Conservation (phyloP, 2,113 vertebrate species). For the Columba janthina region DNA sequence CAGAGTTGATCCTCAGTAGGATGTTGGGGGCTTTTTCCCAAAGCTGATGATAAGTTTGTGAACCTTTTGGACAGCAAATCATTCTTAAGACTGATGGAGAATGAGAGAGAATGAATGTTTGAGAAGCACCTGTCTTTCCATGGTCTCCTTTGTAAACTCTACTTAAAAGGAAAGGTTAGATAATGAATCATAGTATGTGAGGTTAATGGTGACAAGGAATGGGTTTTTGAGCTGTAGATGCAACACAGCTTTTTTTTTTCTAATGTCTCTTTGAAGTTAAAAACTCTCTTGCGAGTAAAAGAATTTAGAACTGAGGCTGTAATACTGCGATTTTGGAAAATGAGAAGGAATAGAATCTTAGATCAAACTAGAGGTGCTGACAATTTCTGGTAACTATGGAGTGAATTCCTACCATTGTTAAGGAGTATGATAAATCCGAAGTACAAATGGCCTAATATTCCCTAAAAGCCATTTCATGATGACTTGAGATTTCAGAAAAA, state of each 20-base stretch:
- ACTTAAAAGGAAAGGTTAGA: not conserved
- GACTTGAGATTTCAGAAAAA: not conserved
- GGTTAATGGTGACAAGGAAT: not conserved
- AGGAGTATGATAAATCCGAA: not conserved
- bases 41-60: not conserved
- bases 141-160: not conserved
- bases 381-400: not conserved
- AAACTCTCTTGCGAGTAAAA: not conserved
- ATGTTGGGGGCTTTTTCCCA: not conserved
- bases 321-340: not conserved
- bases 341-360: not conserved
- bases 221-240: not conserved
- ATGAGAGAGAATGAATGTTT: not conserved
- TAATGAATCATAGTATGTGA: not conserved
- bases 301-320: not conserved
- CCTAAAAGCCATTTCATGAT: not conserved
- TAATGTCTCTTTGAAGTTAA: not conserved
- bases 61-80: not conserved
- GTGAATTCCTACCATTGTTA: not conserved
- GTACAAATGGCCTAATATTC: not conserved
- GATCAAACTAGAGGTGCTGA: not conserved
- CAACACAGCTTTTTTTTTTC: not conserved
- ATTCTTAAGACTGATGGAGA: not conserved
- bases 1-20: not conserved
- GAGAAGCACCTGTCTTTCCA: not conserved